Evolutionary conservation across 2,113 vertebrate genomes (phyloP), one percentile per base, ranked within the genome.

Genomic region (Benitochromis conjunctus): DNA sequence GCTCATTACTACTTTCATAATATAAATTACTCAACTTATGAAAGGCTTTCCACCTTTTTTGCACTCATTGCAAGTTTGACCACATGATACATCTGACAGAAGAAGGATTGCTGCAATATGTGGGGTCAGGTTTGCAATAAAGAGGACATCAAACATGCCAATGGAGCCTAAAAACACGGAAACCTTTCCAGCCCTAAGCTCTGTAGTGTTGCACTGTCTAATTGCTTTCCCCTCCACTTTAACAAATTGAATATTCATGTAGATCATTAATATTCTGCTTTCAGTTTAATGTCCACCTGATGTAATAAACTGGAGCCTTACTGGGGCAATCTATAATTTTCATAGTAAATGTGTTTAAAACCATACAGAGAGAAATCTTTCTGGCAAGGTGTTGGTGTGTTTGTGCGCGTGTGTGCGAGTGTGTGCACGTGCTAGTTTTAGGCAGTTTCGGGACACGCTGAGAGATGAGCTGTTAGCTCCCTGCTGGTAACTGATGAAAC

Each of bases 381-480:
- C 86, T 71, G 80, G 21, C 80, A 56, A 54, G 41, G 69, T 78
- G 85, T 60, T 46, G 43, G 55, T 84, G 29, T 77, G 82, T 58
- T 66, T 46, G 36, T 51, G 31, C 71, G 48, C 16, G 26, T 55
- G 58, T 84, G 46, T 77, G 58, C 24, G n/a, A n/a, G 58, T 29
- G 29, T 43, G 41, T 56, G 64, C 36, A 10, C 13, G 8, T 71
- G 41, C 36, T 81, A 6, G 43, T 85, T 85, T 89, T 53, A 79
- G 89, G 89, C 90, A 95, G 89, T 91, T 94, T n/a, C 36, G 91
- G 93, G 91, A 60, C 93, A 94, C 79, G 48, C 21, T 92, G 92
- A 94, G 81, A 46, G 80, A 93, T 94, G 92, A 86, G 85, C 81
- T 79, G 79, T 83, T 83, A 76, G 41, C 83, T 86, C 62, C 88